These are phyloP conservation scores for Paratilapia polleni DNA, from an alignment of 2,113 vertebrate species.

Conservation along the genomic window DNA sequence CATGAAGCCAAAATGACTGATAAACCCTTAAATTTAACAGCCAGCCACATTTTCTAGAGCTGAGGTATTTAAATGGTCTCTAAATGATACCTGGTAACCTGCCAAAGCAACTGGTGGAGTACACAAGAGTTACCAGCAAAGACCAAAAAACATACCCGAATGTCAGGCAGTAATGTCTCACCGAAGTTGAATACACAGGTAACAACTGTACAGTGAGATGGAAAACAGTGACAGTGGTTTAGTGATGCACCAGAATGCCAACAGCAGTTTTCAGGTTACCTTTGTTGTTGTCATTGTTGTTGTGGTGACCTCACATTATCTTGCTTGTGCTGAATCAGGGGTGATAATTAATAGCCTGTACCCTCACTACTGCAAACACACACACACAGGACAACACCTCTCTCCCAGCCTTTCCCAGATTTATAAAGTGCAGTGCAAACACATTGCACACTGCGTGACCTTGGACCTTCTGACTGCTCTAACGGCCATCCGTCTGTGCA, in stretches of 20 bases:
- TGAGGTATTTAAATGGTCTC: background rate
- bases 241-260: background rate
- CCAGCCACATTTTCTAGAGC: background rate
- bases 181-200: background rate
- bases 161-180: background rate
- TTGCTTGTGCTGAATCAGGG: conserved; percentile 41
- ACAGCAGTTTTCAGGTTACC: background rate
- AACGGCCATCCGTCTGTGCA: background rate
- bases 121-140: background rate
- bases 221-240: background rate
- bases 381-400: background rate
- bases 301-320: conserved; percentile 16
- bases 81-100: background rate
- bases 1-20: background rate
- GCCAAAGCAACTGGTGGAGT: background rate
- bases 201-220: background rate
- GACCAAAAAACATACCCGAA: background rate
- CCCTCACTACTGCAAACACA: conserved; percentile 14
- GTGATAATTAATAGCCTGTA: conserved; percentile 52
- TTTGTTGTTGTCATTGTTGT: conserved; percentile 2
- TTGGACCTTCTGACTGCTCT: conserved; percentile 29
- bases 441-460: conserved; percentile 23
- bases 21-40: background rate
- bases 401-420: conserved; percentile 33
- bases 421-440: conserved; percentile 51